A percentile compares a stretch with the other conserved stretches of the same genome.
phyloP scores from a whole-genome alignment of 1,140 invertebrate species.

The Physella acuta region DNA sequence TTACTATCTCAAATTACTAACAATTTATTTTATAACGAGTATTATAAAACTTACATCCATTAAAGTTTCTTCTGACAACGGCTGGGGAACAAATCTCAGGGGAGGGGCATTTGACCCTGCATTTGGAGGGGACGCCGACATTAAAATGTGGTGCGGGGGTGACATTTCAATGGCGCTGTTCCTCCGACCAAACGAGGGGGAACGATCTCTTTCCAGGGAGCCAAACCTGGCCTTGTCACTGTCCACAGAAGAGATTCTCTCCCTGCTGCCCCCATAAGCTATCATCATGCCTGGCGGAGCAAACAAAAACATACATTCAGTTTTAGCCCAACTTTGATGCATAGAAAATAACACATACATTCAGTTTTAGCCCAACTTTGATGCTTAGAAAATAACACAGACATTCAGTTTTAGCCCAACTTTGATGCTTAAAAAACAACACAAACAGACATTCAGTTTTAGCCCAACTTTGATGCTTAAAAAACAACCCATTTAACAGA shows the following conservation, averaged over 20 bases:
- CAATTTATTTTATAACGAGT: background rate
- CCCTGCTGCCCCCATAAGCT: conserved; percentile 37
- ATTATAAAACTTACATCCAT: conserved; percentile 70
- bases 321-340: too few species aligned
- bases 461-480: too few species aligned
- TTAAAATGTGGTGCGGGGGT: conserved; percentile 47
- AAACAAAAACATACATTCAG: too few species aligned
- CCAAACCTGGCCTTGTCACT: conserved; percentile 36
- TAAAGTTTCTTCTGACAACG: conserved; percentile 91
- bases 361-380: too few species aligned
- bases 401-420: too few species aligned
- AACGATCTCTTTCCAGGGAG: conserved; percentile 35
- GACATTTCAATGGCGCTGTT: conserved; percentile 36
- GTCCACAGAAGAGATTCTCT: conserved; percentile 35
- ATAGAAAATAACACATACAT: too few species aligned
- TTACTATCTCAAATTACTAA: too few species aligned
- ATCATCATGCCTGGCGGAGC: conserved; percentile 38
- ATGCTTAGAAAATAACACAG: too few species aligned
- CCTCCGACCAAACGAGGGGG: conserved; percentile 31
- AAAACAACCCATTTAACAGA: too few species aligned
- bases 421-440: too few species aligned
- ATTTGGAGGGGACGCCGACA: conserved; percentile 61
- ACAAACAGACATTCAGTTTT: too few species aligned
- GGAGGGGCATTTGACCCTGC: conserved; percentile 66
- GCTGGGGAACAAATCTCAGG: conserved; percentile 82